A percentile compares a stretch with the other conserved stretches of the same genome.
phyloP scores from a whole-genome alignment of 2,888 invertebrate species.

The Pyralis farinalis region DNA sequence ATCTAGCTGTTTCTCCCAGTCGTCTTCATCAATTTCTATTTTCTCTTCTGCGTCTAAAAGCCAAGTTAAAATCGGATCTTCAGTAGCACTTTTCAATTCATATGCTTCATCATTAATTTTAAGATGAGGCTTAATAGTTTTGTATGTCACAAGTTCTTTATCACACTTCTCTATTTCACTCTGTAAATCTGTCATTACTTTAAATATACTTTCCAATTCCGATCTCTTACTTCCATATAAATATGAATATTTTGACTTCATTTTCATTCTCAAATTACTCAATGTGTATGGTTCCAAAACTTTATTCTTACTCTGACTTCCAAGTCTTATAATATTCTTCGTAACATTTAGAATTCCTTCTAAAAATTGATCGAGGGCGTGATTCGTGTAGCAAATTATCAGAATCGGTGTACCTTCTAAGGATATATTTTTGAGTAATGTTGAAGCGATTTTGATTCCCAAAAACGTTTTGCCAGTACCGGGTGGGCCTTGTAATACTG shows the following conservation, averaged over 20 bases:
- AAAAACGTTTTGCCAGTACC: slow-evolving; percentile 93
- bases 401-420: slow-evolving; percentile 84
- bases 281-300: slow-evolving; percentile 76
- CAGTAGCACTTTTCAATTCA: slow-evolving; percentile 40
- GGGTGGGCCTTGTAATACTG: slow-evolving; percentile 92
- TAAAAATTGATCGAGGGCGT: slow-evolving; percentile 92
- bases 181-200: slow-evolving; percentile 56
- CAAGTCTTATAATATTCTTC: slow-evolving; percentile 83
- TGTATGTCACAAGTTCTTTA: slow-evolving; percentile 51
- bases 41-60: slow-evolving; percentile 44
- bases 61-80: slow-evolving; percentile 58
- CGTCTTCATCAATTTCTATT: slow-evolving; percentile 28
- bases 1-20: slow-evolving; percentile 42
- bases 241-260: slow-evolving; percentile 58
- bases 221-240: slow-evolving; percentile 49
- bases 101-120: slow-evolving; percentile 34
- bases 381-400: slow-evolving; percentile 91
- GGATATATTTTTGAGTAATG: slow-evolving; percentile 82
- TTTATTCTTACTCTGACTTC: slow-evolving; percentile 84
- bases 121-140: slow-evolving; percentile 43
- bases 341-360: slow-evolving; percentile 84
- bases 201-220: slow-evolving; percentile 50
- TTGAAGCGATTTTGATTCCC: slow-evolving; percentile 87
- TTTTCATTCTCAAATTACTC: slow-evolving; percentile 48
- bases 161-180: slow-evolving; percentile 64